Base-by-base conservation (phyloP, 2,797 vertebrate genomes). In the Chiroxiphia lanceolata region DNA sequence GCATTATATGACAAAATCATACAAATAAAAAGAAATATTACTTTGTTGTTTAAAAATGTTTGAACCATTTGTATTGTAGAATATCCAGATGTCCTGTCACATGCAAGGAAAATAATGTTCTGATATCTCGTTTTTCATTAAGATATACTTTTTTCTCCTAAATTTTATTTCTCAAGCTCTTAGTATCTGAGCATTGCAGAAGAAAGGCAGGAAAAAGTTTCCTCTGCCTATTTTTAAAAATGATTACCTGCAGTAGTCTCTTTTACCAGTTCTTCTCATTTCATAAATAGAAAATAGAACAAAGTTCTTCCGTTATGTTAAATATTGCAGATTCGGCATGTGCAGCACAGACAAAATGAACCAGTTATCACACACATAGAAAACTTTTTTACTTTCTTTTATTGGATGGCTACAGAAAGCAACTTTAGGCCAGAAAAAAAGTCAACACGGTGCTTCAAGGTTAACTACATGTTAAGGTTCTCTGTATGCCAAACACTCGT, bases 391-490 rank as follows among this genome's bases (percentile, higher is more conserved):
- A 6, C 5, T 40, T 69, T 26, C 11, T 50, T 75, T 23, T 45
- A 15, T 25, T 56, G 33, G 11, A 48, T 42, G 2, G 7, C 61
- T 61, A 14, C 20, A 67, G 56, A 74, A 86, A 74, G 13, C 13
- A 59, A 22, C 16, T 54, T 31, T 2, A 65, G 23, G 26, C 23
- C 26, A 72, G 45, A 45, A 57, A 65, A 34, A 33, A 50, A 10
- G 48, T 77, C 7, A 36, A 4, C 33, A 29, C 0, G 0, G 6
- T 67, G 17, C 27, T 81, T 60, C 25, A 36, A 12, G 15, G 6
- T 67, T 67, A 60, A 56, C 47, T 38, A 53, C 45, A 2, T 19
- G 29, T 23, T 12, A 45, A 8, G 4, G 8, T 64, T 80, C 70
- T 51, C 80, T 51, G 3, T 18, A 15, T 38, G 25, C 17, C 5